Evolutionary conservation across 30 jellyfish, hydroid and myxozoan species (phyloP), one percentile per base, ranked within the genome.

Genomic region (Aurelia sp.): DNA sequence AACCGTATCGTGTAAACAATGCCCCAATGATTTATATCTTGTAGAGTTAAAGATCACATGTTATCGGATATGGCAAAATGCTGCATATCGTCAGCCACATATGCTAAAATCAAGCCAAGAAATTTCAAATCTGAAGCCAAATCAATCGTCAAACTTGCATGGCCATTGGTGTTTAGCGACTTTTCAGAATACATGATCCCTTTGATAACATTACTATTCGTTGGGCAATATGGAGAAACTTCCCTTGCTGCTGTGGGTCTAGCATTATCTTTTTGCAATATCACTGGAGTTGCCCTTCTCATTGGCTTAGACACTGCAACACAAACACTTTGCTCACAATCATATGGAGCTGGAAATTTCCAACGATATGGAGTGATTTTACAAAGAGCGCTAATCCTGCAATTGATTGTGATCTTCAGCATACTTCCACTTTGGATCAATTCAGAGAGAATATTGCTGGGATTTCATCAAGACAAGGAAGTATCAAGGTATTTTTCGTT

Each of bases 241-340:
- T 13, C 64, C 18, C 86, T 89, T 69, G 97, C 97, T 7, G 97
- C 97, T 44, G 76, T 65, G 12, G 97, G 97, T 13, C 59, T 89
- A 22, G 97, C 84, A 17, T 6, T 89, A 37, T 79, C 97, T 3
- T 76, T 79, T 40, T 52, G 89, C 79, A 79, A 89, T 70, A 22
- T 89, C 21, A 41, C 62, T 19, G 97, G 97, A 27, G 13, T 79
- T 11, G 71, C 92, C 22, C 21, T 71, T 20, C 33, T 60, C 19
- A 13, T 79, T 50, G 97, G 97, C 18, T 44, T 80, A 35, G 81
- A 88, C 47, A 62, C 84, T 20, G 97, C 91, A 16, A 64, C 81
- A 11, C 95, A 81, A 30, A 89, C 97, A 9, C 87, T 89, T 33
- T 65, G 90, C 17, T 52, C 90, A 40, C 97, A 89, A 60, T 82